These are phyloP conservation scores for Stegodyphus mimosarum DNA, from an alignment of 1,140 invertebrate genomes.

Conservation along the genomic window DNA sequence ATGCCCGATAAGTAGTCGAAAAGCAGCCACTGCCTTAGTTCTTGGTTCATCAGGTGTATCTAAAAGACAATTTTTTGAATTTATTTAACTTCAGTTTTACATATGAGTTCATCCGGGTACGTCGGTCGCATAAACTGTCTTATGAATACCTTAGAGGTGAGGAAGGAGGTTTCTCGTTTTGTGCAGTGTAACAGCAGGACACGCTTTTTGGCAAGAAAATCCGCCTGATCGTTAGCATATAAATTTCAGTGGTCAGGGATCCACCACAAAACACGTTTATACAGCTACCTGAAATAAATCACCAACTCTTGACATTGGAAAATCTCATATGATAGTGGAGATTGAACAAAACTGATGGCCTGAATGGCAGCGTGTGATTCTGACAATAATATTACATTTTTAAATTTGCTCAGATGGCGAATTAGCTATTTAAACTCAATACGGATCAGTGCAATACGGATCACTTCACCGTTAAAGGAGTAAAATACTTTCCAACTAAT, in stretches of 20 bases:
- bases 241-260: background rate
- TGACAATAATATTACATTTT: background rate
- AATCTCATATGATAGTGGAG: background rate
- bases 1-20: background rate
- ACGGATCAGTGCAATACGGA: too few species aligned
- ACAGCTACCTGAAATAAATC: background rate
- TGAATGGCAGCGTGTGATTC: conserved; percentile 1
- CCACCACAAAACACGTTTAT: background rate
- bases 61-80: background rate
- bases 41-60: conserved; percentile 1
- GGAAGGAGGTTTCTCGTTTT: background rate
- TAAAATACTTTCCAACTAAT: too few species aligned
- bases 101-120: background rate
- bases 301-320: background rate
- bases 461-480: background rate
- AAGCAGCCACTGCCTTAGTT: background rate
- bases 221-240: background rate
- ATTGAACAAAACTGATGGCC: background rate
- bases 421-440: background rate
- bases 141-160: background rate
- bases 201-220: conserved; percentile 3
- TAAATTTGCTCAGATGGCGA: background rate
- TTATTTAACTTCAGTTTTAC: background rate
- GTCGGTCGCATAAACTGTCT: background rate
- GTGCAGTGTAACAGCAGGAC: background rate